phyloP scores from a whole-genome alignment of 2,797 vertebrate species.

The Buphagus erythrorhynchus region DNA sequence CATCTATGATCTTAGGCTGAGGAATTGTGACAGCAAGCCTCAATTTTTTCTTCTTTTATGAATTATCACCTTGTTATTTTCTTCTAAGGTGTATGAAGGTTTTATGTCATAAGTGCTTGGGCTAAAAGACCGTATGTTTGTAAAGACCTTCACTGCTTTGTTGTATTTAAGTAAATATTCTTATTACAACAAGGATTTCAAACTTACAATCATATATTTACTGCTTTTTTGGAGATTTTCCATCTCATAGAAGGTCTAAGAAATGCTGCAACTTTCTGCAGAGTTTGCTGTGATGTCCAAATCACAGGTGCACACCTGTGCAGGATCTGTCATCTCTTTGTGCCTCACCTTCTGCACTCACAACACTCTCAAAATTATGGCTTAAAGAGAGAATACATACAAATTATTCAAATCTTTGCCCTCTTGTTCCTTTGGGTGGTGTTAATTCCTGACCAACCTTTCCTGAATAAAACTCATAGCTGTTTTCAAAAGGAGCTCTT shows the following conservation, averaged over 20 bases:
- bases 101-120: not conserved
- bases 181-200: not conserved
- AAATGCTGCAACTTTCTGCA: not conserved
- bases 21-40: not conserved
- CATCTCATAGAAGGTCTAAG: not conserved
- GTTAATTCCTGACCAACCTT: not conserved
- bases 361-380: not conserved
- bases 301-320: accelerated
- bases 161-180: not conserved
- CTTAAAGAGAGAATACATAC: not conserved
- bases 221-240: not conserved
- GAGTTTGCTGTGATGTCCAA: not conserved
- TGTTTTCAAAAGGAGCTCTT: not conserved
- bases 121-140: not conserved
- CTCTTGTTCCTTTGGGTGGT: not conserved
- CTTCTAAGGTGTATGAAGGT: not conserved
- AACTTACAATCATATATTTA: not conserved
- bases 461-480: not conserved
- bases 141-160: not conserved
- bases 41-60: not conserved
- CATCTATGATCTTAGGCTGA: not conserved
- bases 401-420: not conserved
- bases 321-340: not conserved
- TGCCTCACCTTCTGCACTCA: not conserved
- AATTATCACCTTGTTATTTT: not conserved